Base-by-base conservation (phyloP, 2,113 vertebrate species). In the Syrmaticus mikado region DNA sequence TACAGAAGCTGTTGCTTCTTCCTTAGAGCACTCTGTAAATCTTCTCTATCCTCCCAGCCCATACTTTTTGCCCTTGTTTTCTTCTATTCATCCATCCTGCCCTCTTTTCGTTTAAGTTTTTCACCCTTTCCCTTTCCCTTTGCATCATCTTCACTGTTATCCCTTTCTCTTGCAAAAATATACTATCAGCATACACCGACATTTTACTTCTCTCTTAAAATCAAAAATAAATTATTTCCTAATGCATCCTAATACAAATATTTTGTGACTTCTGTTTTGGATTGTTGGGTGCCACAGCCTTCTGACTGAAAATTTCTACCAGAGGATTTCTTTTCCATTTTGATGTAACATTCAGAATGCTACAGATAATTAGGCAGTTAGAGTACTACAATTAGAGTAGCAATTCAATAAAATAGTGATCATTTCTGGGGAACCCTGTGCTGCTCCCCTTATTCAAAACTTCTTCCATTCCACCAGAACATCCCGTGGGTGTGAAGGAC, bases 271-370 rank as follows among this genome's bases (percentile, higher is more conserved):
- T 87, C 83, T 57, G 19, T 71, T 64, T 87, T 67, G 73, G 64
- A 30, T 52, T 81, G 40, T 72, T 65, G 52, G 32, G 52, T 78
- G 60, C 65, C 83, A 9, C 46, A 67, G 50, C 55, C 34, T 90
- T 77, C 6, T 5, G 38, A 72, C 82, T 72, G 52, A 28, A 72
- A 60, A 83, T 71, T 72, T 88, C 32, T 90, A 68, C 62, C 40
- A 40, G 16, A 8, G 40, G 30, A 32, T 85, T 85, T 94, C 50
- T 87, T 77, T 87, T 91, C 40, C 70, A 18, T 93, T 91, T 87
- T 41, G 9, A 19, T 87, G 89, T 74, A 80, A 68, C 43, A 57
- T 25, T 72, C 30, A 81, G 64, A 92, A 76, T 87, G 17, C 41
- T 89, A 30, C 34, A 34, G 85, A 13, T 67, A 60, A 13, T 64